Conservation (phyloP, 2,888 invertebrate genomes). For the Tricholauxania praeusta region DNA sequence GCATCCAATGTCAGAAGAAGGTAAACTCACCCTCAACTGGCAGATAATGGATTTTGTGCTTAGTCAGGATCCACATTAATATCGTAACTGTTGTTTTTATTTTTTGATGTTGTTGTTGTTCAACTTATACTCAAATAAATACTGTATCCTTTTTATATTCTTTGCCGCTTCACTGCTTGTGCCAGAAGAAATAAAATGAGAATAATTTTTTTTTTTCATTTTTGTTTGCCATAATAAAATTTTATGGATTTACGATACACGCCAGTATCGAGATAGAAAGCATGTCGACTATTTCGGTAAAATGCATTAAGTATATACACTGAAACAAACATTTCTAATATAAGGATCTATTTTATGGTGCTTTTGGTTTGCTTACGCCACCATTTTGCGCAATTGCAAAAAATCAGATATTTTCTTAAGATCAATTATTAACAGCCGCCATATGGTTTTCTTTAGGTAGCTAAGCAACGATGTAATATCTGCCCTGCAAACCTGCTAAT, state of each 20-base stretch:
- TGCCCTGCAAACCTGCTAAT: too few species aligned
- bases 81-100: conserved; percentile 47
- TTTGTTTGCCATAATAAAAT: conserved; percentile 51
- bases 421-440: too few species aligned
- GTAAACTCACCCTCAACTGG: conserved; percentile 39
- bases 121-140: conserved; percentile 38
- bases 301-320: conserved; percentile 17
- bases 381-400: too few species aligned
- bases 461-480: too few species aligned
- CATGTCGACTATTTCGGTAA: conserved; percentile 17
- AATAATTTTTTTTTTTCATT: conserved; percentile 45
- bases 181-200: conserved; percentile 53
- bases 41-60: conserved; percentile 58
- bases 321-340: background rate
- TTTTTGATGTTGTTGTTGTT: conserved; percentile 33
- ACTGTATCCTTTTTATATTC: conserved; percentile 60
- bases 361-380: too few species aligned
- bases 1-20: background rate
- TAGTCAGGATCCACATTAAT: conserved; percentile 53
- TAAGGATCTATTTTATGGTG: too few species aligned
- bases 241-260: conserved; percentile 50
- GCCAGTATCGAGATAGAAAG: conserved; percentile 18
- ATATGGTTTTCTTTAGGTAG: too few species aligned
- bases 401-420: too few species aligned
- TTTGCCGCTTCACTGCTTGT: conserved; percentile 50